These are phyloP conservation scores for Hepsetus odoe DNA, from an alignment of 2,113 vertebrate genomes.

Conservation along the genomic window DNA sequence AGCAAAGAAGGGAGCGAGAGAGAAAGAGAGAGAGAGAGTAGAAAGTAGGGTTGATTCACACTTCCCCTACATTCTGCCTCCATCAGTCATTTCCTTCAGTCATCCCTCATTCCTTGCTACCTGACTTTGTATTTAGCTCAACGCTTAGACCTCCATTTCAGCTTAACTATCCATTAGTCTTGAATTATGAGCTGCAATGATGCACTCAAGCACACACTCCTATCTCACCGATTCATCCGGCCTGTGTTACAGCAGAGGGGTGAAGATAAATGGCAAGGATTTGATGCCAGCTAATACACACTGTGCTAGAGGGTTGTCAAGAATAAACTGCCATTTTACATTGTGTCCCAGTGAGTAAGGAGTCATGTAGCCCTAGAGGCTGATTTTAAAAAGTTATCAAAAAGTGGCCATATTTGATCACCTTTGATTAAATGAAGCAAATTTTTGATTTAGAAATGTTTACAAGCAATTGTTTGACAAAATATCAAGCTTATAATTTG, in stretches of 20 bases:
- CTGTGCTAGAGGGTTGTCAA: background rate
- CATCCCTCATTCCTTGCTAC: constrained; percentile 52
- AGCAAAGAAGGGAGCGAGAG: background rate
- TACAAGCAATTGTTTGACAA: no score
- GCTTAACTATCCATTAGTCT: constrained; percentile 57
- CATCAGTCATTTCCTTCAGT: constrained; percentile 48
- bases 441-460: no score
- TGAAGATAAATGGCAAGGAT: constrained; percentile 48
- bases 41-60: constrained; percentile 9
- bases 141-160: constrained; percentile 28
- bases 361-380: background rate
- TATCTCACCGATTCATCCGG: constrained; percentile 49
- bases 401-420: background rate
- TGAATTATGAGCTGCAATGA: constrained; percentile 57
- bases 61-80: constrained; percentile 18
- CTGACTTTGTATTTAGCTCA: constrained; percentile 50
- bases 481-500: no score
- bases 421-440: no score
- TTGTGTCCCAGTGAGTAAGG: background rate
- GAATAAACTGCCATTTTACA: constrained; percentile 13
- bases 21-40: constrained; percentile 16
- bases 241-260: constrained; percentile 43
- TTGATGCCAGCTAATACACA: constrained; percentile 37
- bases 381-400: background rate
- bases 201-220: constrained; percentile 44